Conservation (phyloP, 2,113 vertebrate genomes). For the Petrocephalus zakoni region DNA sequence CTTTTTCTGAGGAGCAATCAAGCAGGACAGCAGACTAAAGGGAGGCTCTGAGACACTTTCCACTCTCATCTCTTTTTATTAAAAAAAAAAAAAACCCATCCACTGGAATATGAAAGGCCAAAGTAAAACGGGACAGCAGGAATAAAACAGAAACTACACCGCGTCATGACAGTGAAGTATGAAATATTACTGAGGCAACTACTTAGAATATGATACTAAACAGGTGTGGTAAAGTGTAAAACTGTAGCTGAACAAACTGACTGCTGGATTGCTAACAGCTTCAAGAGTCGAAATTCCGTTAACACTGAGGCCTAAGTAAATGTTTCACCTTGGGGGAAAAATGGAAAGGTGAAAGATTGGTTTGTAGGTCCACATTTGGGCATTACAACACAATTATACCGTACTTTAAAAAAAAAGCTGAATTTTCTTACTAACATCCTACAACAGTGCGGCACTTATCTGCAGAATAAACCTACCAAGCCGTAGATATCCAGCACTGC, state of each 20-base stretch:
- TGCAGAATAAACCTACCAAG: not conserved
- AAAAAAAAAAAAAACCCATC: not conserved
- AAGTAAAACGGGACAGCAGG: not conserved
- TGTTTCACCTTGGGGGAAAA: not conserved
- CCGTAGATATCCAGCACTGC: not conserved
- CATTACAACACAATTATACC: not conserved
- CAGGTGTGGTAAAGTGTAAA: not conserved
- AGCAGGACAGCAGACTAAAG: not conserved
- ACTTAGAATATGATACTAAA: not conserved
- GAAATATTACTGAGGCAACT: not conserved
- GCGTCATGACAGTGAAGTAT: not conserved
- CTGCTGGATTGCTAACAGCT: not conserved
- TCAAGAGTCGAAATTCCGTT: not conserved
- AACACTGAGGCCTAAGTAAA: not conserved
- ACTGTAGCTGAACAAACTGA: not conserved
- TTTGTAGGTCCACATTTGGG: not conserved
- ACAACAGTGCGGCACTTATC: not conserved
- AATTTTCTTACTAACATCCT: not conserved
- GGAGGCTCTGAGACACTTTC: not conserved
- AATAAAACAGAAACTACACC: not conserved
- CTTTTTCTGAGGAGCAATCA: no score
- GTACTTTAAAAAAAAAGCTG: not conserved
- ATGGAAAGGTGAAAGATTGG: not conserved
- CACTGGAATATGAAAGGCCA: not conserved
- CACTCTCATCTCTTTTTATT: not conserved